phyloP scores from a whole-genome alignment of 2,797 vertebrate species.

The Parauchenoglanis ngamensis region DNA sequence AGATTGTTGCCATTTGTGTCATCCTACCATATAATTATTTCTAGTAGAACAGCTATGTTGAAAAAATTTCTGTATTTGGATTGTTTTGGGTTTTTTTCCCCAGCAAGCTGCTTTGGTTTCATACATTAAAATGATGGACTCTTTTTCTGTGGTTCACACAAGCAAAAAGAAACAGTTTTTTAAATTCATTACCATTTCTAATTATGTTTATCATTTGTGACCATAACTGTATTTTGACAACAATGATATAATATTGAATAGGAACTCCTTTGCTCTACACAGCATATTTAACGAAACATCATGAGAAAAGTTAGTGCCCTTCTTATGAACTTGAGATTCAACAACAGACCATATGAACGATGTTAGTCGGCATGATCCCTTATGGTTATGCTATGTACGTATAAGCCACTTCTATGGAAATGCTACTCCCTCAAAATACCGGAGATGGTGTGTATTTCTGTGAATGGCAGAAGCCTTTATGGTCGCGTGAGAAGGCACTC shows the following conservation, averaged over 20 bases:
- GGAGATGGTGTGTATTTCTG: not conserved
- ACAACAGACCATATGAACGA: not conserved
- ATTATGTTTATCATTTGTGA: not conserved
- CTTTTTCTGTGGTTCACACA: not conserved
- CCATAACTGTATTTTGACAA: not conserved
- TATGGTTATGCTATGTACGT: not conserved
- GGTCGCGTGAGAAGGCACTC: conserved; percentile 10
- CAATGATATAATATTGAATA: not conserved
- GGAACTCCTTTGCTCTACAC: not conserved
- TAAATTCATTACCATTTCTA: not conserved
- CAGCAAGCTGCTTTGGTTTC: not conserved
- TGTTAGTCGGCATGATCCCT: not conserved
- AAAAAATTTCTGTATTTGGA: conserved; percentile 25
- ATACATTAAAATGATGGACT: not conserved
- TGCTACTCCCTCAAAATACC: not conserved
- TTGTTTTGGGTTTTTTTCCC: not conserved
- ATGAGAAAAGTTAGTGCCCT: not conserved
- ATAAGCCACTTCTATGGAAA: conserved; percentile 4
- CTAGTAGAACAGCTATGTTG: not conserved
- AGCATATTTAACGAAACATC: not conserved
- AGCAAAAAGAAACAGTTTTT: not conserved
- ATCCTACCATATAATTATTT: conserved; percentile 13
- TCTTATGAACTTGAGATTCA: not conserved
- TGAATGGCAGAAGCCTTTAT: conserved; percentile 10
- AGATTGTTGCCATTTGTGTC: not conserved